Evolutionary conservation across 2,797 vertebrate genomes (phyloP), one percentile per base, ranked within the genome.

Genomic region (Urophycis tenuis): DNA sequence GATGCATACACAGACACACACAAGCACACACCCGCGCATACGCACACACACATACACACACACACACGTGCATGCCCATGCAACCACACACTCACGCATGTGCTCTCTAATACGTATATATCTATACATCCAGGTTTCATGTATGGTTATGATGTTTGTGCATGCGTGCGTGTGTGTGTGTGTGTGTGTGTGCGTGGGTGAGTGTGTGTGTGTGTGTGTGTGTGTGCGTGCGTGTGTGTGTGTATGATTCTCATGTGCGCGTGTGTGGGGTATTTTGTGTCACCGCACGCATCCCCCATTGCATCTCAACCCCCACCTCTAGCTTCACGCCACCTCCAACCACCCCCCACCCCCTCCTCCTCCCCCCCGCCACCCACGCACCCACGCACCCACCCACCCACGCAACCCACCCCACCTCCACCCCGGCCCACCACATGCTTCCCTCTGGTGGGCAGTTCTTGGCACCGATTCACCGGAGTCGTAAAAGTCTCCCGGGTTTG

Each of bases 391-490:
- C 75, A 86, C 78, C 77, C 82, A 71, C 85, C 89, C 93, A 22
- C 45, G 17, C 5, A 53, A 17, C 5, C 17, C 0, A 25, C 30
- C n/a, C 30, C 67, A 14, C 74, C 5, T 41, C 29, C 35, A 45
- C 31, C 25, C 30, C 29, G 5, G 70, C 5, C 60, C 29, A 35
- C 36, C 31, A 22, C 86, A 78, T 75, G 81, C 72, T 86, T 90
- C 93, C 92, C 95, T 96, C 95, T 93, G 91, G 94, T 96, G 95
- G 95, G 95, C 96, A 96, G 95, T 95, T 95, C 95, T 96, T 98
- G 97, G 96, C 97, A 96, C 93, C 84, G 93, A 93, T 96, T 25
- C n/a, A n/a, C 95, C 95, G 94, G 93, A 94, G 94, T 97, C 90
- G 93, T 95, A 98, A 92, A 71, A 97, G 95, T 96, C 96, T 98